These are phyloP conservation scores for Florisuga fusca DNA, from an alignment of 2,797 vertebrate genomes.

Conservation along the genomic window DNA sequence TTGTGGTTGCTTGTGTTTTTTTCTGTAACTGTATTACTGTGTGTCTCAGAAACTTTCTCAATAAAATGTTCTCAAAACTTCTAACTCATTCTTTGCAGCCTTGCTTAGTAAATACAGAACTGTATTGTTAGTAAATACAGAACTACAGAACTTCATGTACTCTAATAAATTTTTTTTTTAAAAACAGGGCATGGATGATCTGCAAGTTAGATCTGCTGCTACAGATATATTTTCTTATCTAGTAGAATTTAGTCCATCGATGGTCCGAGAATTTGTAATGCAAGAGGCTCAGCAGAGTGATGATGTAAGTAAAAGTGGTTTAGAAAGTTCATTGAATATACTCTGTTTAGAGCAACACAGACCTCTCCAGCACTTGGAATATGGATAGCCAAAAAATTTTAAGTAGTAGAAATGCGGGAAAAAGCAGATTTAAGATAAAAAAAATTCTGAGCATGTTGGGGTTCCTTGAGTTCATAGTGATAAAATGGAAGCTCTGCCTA, in stretches of 20 bases:
- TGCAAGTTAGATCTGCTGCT: constrained; percentile 96
- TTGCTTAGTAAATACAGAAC: not conserved
- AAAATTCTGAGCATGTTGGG: not conserved
- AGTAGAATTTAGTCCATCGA: constrained; percentile 99
- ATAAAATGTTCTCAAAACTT: not conserved
- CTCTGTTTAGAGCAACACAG: not conserved
- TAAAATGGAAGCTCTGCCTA: not conserved
- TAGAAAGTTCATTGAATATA: not conserved
- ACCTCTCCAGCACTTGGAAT: not conserved
- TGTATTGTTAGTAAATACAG: not conserved
- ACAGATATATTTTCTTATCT: constrained; percentile 99
- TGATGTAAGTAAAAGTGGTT: constrained; percentile 84
- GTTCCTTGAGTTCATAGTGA: not conserved
- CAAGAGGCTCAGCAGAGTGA: constrained; percentile 98
- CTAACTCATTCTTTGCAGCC: not conserved
- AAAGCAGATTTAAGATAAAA: not conserved
- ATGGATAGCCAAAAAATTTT: not conserved
- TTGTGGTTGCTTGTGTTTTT: not conserved
- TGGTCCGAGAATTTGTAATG: constrained; percentile 99
- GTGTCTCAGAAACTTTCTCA: not conserved
- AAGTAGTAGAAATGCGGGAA: not conserved
- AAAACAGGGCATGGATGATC: constrained; percentile 94
- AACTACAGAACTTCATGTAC: not conserved
- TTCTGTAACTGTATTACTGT: not conserved
- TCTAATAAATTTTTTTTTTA: constrained; percentile 2